Percentiles rank a stretch among this genome's conserved stretches.
Evolutionary conservation across 2,888 invertebrate species (phyloP).

Genomic region (Callyntrura guangdongensis): DNA sequence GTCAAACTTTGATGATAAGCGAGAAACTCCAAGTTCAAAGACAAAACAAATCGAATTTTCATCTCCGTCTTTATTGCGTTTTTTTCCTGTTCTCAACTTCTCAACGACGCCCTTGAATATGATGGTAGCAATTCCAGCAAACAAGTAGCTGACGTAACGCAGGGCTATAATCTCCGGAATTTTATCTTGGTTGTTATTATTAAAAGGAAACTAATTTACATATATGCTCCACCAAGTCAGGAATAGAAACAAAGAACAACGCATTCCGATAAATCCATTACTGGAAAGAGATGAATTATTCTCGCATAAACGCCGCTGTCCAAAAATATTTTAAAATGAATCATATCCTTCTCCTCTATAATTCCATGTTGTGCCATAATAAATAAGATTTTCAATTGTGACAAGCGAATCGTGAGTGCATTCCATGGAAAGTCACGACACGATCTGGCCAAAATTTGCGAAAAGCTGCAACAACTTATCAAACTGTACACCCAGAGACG

Average conservation of each 20-base stretch:
- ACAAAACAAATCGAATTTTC: slow-evolving; percentile 52
- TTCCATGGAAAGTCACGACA: slow-evolving; percentile 59
- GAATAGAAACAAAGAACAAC: neutral
- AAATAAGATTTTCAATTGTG: slow-evolving; percentile 54
- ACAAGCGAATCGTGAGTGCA: slow-evolving; percentile 71
- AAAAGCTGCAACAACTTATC: slow-evolving; percentile 75
- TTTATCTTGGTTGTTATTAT: slow-evolving; percentile 21
- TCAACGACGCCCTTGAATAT: slow-evolving; percentile 53
- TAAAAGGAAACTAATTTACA: slow-evolving; percentile 54
- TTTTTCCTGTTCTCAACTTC: slow-evolving; percentile 20
- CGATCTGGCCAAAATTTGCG: slow-evolving; percentile 25
- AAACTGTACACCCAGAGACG: slow-evolving; percentile 36
- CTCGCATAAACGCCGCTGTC: slow-evolving; percentile 14
- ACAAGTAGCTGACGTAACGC: slow-evolving; percentile 16
- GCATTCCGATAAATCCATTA: slow-evolving; percentile 38
- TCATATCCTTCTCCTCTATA: slow-evolving; percentile 17
- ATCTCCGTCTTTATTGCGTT: neutral
- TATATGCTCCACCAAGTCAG: neutral
- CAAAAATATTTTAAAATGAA: slow-evolving; percentile 28
- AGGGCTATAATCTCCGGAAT: slow-evolving; percentile 39
- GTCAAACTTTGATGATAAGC: neutral
- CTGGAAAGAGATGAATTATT: neutral
- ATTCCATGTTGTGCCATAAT: slow-evolving; percentile 49
- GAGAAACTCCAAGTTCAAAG: slow-evolving; percentile 40
- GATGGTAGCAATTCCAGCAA: slow-evolving; percentile 37